phyloP scores from a whole-genome alignment of 2,888 invertebrate genomes.

The Eupithecia centaureata region DNA sequence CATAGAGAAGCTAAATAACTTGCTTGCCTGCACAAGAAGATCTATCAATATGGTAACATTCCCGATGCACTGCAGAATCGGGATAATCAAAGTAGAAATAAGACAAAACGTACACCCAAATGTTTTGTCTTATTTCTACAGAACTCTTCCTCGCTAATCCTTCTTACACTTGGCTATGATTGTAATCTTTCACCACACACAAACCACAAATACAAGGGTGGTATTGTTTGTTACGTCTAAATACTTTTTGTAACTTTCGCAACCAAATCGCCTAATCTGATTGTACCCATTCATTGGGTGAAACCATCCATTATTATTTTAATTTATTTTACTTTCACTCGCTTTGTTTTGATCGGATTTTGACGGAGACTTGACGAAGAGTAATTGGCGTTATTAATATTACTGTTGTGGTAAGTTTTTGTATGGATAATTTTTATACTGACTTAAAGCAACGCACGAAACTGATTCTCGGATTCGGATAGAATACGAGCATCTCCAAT shows the following conservation, averaged over 20 bases:
- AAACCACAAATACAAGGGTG: conserved; percentile 41
- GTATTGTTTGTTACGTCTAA: conserved; percentile 62
- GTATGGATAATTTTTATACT: background rate
- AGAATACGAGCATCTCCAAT: too few relatives aligned
- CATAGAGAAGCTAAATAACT: too few relatives aligned
- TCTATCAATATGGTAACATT: too few relatives aligned
- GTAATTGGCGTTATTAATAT: conserved; percentile 34
- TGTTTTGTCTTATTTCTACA: background rate
- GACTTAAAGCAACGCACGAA: too few relatives aligned
- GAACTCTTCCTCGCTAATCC: background rate
- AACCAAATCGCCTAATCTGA: conserved; percentile 52
- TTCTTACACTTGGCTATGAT: conserved; percentile 40
- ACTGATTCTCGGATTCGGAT: too few relatives aligned
- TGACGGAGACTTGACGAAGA: conserved; percentile 31
- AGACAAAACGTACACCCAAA: too few relatives aligned
- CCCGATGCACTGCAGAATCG: too few relatives aligned
- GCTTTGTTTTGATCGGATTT: conserved; percentile 48
- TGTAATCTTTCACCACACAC: conserved; percentile 45
- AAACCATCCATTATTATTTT: conserved; percentile 65
- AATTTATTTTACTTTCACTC: conserved; percentile 68
- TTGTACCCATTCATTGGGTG: conserved; percentile 54
- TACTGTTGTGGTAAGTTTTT: background rate
- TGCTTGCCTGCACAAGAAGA: too few relatives aligned
- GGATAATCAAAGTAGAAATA: too few relatives aligned
- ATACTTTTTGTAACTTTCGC: conserved; percentile 45